Conservation (phyloP, 2,888 invertebrate species). For the Dioctria rufipes region DNA sequence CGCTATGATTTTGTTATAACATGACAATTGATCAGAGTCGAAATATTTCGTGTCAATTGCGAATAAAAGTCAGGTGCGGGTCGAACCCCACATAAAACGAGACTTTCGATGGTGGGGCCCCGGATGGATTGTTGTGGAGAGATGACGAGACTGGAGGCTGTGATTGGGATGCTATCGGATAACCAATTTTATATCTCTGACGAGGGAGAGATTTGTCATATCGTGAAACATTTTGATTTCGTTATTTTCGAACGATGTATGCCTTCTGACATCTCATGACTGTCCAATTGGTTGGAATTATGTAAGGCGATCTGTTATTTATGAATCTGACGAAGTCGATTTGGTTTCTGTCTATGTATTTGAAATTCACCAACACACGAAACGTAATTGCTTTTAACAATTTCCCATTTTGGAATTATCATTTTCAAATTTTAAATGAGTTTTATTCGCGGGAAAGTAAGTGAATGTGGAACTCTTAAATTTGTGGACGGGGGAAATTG, state of each 20-base stretch:
- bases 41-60: slow-evolving; percentile 47
- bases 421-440: too few species aligned
- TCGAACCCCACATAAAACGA: too few species aligned
- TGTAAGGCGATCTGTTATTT: slow-evolving; percentile 40
- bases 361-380: background rate
- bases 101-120: background rate
- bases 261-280: slow-evolving; percentile 35
- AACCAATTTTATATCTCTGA: slow-evolving; percentile 27
- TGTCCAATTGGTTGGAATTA: slow-evolving; percentile 42
- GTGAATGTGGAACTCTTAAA: too few species aligned
- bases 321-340: slow-evolving; percentile 29
- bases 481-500: too few species aligned
- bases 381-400: background rate
- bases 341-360: background rate
- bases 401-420: background rate
- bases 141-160: background rate
- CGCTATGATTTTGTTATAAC: slow-evolving; percentile 27
- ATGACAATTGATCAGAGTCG: slow-evolving; percentile 49
- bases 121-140: background rate
- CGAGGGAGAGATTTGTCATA: slow-evolving; percentile 2
- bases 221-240: slow-evolving; percentile 24
- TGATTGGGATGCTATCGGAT: slow-evolving; percentile 29
- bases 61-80: background rate
- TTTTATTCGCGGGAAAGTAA: too few species aligned
- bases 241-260: slow-evolving; percentile 25